A percentile compares a stretch with the other conserved stretches of the same genome.
phyloP scores from a whole-genome alignment of 1,140 invertebrate species.

The Heliconius hermathena region DNA sequence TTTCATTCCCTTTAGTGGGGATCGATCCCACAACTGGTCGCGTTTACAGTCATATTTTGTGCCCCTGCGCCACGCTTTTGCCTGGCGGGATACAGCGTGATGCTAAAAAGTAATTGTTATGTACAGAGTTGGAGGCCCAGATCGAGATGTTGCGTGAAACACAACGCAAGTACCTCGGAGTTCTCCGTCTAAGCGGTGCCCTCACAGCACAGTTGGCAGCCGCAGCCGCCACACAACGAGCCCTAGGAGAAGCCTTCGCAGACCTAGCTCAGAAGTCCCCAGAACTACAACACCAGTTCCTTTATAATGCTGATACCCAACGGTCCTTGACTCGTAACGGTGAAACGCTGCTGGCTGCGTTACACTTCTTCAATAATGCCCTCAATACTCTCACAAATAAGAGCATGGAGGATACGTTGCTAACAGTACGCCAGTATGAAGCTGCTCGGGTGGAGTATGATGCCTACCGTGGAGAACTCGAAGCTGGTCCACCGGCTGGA shows the following conservation, averaged over 20 bases:
- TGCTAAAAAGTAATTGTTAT: no score
- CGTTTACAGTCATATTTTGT: no score
- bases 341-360: slow-evolving; percentile 93
- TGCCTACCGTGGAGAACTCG: slow-evolving; percentile 96
- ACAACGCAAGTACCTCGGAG: slow-evolving; percentile 95
- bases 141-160: slow-evolving; percentile 96
- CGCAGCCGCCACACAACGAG: slow-evolving; percentile 86
- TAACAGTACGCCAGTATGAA: slow-evolving; percentile 97
- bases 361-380: slow-evolving; percentile 98
- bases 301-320: slow-evolving; percentile 97
- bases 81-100: no score
- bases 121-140: slow-evolving; percentile 92
- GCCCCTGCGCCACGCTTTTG: no score
- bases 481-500: slow-evolving; percentile 81
- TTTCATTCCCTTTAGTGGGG: no score
- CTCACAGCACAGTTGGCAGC: slow-evolving; percentile 90
- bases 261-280: slow-evolving; percentile 97
- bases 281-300: slow-evolving; percentile 93
- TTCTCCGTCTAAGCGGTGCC: slow-evolving; percentile 91
- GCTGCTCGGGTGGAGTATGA: slow-evolving; percentile 97
- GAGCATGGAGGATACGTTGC: slow-evolving; percentile 97
- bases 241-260: slow-evolving; percentile 95
- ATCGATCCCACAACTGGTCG: no score
- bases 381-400: slow-evolving; percentile 97
- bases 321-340: slow-evolving; percentile 96